Base-by-base conservation (phyloP, 2,888 invertebrate species). In the Drosophila greeni region DNA sequence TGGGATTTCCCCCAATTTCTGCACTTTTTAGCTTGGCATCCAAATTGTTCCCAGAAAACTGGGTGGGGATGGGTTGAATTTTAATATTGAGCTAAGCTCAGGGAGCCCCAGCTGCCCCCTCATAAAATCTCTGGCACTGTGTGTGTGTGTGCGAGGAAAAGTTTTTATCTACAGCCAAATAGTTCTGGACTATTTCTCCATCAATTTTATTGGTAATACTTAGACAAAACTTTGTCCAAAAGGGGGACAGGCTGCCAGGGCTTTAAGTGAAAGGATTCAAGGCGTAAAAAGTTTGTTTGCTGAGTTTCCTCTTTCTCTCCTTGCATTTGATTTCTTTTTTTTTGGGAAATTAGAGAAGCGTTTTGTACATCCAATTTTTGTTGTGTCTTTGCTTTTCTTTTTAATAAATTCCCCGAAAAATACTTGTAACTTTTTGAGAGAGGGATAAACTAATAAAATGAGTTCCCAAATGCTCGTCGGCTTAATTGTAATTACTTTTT, bases 191-290 rank as follows among this genome's bases (percentile, higher is more conserved):
- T 81, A 81, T 81, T 81, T 79, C 81, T 75, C 74, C 82, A 84
- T 84, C 84, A 84, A 81, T 81, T 81, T 84, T 84, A 81, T 84
- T 81, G 81, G 81, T 81, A 81, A 79, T 81, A 84, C 81, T 81
- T 82, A 76, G 84, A 72, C 75, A 75, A 81, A 81, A 84, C 82
- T 81, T 81, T 75, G 53, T 56, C 71, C 5, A n/a, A 47, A 47
- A 31, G 18, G 34, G 31, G 29, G 36, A 31, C 36, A 36, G 60
- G 36, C 34, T 40, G 57, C 43, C 56, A 53, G 69, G 61, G 61
- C 80, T 76, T 82, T 75, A 81, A 81, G 76, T 74, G 78, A 67
- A 83, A 81, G 79, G 76, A 81, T 81, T 83, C 67, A 75, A 72
- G 75, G 73, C 70, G 59, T 70, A 74, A 54, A 54, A 81, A 75